Base-by-base conservation (phyloP, 2,888 invertebrate genomes). In the Icerya purchasi region DNA sequence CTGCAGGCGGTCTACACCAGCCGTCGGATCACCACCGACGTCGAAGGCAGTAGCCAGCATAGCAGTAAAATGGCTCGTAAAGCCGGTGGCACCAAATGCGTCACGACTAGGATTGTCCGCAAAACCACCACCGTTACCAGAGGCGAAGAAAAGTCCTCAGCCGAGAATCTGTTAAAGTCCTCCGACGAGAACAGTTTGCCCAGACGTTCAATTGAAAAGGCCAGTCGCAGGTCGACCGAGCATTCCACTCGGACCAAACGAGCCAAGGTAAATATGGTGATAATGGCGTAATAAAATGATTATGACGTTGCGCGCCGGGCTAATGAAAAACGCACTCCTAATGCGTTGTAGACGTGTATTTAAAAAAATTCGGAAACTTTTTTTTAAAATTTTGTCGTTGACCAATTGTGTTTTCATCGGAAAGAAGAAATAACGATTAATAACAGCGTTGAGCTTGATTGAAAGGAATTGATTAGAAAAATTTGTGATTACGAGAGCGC, bases 81-180 rank as follows among this genome's bases (percentile, higher is more conserved):
- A 53, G 60, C 59, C 24, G 64, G 62, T 18, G 87, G 88, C 50
- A 82, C 83, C 69, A 78, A 86, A 63, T 80, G 87, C 65, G 86
- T 90, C 65, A 90, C 88, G 23, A 86, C 89, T 53, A 81, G 86
- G 69, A 86, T 90, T 64, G 83, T 90, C 57, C 78, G 87, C 63
- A 90, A 89, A 72, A 87, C 91, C 66, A 91, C 90, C 49, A 90
- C 90, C 1, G 71, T 91, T 65, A 86, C 87, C 63, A 78, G 89
- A 19, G 90, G 88, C 51, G 89, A 90, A 70, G 88, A 90, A 71
- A 80, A 83, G 66, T 79, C 81, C 63, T 77, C 78, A 24, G 76
- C 81, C 50, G 84, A 88, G 69, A 82, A 84, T 69, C 70, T 84
- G 66, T 74, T 78, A 56, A 78, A 78, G 69, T 74, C 36, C 8